These are phyloP conservation scores for Nasonia vitripennis DNA, from an alignment of 1,140 invertebrate species.

Conservation along the genomic window DNA sequence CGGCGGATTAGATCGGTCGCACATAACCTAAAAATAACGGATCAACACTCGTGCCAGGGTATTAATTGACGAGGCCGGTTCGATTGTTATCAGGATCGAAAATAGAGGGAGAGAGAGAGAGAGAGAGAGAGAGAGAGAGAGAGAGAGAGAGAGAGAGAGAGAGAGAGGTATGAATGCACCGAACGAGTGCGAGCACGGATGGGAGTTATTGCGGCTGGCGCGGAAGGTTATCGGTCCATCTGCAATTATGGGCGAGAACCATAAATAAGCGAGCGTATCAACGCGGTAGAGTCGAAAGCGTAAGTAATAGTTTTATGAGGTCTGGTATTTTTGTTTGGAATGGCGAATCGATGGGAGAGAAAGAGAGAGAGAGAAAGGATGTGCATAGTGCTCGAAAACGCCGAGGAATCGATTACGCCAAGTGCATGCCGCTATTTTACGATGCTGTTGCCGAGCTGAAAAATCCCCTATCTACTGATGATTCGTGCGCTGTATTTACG, in stretches of 20 bases:
- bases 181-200: neutral
- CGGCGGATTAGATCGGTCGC: neutral
- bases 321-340: slow-evolving; percentile 22
- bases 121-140: too few species aligned
- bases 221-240: slow-evolving; percentile 39
- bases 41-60: neutral
- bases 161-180: slow-evolving; percentile 2
- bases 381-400: neutral
- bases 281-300: slow-evolving; percentile 19
- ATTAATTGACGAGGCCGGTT: slow-evolving; percentile 38
- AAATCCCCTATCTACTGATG: neutral
- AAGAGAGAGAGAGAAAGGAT: neutral
- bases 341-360: neutral
- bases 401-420: neutral
- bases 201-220: slow-evolving; percentile 29
- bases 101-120: neutral
- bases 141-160: neutral
- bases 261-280: slow-evolving; percentile 39
- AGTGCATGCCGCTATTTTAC: neutral
- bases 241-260: slow-evolving; percentile 31
- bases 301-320: slow-evolving; percentile 37
- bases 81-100: slow-evolving; percentile 32
- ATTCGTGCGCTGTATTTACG: neutral
- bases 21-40: slow-evolving; percentile 6
- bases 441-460: neutral